Evolutionary conservation across 2,113 vertebrate genomes (phyloP).

Genomic region (Stegastes partitus): DNA sequence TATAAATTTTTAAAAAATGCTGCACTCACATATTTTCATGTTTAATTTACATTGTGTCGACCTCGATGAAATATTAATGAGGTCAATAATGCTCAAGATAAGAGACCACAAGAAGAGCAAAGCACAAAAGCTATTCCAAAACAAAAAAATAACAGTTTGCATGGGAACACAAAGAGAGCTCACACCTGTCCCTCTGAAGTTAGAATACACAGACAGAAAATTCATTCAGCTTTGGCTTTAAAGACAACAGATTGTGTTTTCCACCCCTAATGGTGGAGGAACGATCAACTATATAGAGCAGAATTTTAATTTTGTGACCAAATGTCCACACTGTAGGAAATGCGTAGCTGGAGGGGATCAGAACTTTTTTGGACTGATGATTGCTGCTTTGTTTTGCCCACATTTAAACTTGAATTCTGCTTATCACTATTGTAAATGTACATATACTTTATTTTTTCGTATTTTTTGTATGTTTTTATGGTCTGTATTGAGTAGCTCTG

Average conservation of each 20-base stretch:
- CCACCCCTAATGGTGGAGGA: not conserved
- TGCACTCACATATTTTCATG: too few relatives aligned
- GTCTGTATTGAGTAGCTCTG: too few relatives aligned
- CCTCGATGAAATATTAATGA: too few relatives aligned
- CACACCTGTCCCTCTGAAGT: conserved; percentile 6
- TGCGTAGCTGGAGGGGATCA: not conserved
- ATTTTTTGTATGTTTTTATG: too few relatives aligned
- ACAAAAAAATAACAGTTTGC: not conserved
- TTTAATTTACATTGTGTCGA: too few relatives aligned
- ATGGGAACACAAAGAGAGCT: not conserved
- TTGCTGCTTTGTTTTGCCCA: not conserved
- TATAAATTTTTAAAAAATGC: too few relatives aligned
- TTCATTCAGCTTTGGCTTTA: conserved; percentile 13
- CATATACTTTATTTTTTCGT: too few relatives aligned
- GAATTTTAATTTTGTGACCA: conserved; percentile 34
- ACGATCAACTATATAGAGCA: conserved; percentile 30
- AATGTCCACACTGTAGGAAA: conserved; percentile 36
- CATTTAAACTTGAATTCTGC: too few relatives aligned
- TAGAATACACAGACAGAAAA: not conserved
- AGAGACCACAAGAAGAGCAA: too few relatives aligned
- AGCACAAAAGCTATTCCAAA: not conserved
- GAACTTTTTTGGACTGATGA: not conserved
- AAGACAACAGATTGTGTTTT: conserved; percentile 28
- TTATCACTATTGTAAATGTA: too few relatives aligned
- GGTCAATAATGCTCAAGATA: too few relatives aligned